phyloP scores from a whole-genome alignment of 2,113 vertebrate species.

The Crotalus viridis region DNA sequence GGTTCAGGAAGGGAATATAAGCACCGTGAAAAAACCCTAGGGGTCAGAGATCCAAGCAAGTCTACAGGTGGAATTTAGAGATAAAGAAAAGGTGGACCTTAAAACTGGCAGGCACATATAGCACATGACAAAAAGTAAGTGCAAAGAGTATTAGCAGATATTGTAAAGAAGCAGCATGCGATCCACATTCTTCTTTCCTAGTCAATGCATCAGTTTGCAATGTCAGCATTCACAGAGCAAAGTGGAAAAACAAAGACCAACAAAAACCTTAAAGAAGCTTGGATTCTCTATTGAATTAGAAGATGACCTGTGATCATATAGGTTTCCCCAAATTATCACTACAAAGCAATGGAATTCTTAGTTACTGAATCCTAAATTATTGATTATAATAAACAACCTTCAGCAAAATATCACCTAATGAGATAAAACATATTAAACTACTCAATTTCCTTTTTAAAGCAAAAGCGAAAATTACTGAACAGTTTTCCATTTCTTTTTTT shows the following conservation, averaged over 20 bases:
- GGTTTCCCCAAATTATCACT: not conserved
- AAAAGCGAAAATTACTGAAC: not conserved
- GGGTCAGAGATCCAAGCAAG: constrained; percentile 30
- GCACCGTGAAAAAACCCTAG: constrained; percentile 47
- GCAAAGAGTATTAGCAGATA: constrained; percentile 29
- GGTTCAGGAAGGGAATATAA: constrained; percentile 53
- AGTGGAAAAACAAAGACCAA: not conserved
- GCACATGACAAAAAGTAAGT: not conserved
- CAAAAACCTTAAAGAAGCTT: not conserved
- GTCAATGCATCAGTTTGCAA: not conserved
- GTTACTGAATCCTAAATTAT: not conserved
- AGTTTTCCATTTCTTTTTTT: not conserved
- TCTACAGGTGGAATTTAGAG: constrained; percentile 59
- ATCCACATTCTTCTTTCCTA: not conserved
- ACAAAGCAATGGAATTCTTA: not conserved
- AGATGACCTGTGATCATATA: constrained; percentile 26
- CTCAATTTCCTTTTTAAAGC: not conserved
- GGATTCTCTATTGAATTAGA: constrained; percentile 33
- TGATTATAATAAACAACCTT: constrained; percentile 14
- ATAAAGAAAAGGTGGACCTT: constrained; percentile 30
- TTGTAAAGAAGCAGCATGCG: constrained; percentile 45
- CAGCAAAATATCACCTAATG: not conserved
- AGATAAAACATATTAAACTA: constrained; percentile 9
- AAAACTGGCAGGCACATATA: constrained; percentile 22
- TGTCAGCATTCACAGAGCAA: constrained; percentile 30